Conservation (phyloP, 2,113 vertebrate genomes). For the Epinephelus cyanopodus region DNA sequence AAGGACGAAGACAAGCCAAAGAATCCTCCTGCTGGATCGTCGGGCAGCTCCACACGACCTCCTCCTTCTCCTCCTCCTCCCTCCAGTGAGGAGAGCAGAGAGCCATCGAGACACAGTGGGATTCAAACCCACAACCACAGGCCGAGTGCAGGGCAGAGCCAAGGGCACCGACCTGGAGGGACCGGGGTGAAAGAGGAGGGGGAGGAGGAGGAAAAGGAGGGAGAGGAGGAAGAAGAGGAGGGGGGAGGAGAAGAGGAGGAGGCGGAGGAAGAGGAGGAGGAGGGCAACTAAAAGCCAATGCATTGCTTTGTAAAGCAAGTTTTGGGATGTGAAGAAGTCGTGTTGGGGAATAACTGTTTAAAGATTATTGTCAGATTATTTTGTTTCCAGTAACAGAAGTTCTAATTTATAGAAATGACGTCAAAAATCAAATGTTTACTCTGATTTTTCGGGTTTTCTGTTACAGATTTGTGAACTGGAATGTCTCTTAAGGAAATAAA, state of each 20-base stretch:
- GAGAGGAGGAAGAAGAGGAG: fast-evolving
- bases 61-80: neutral
- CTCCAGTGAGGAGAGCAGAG: conserved; percentile 66
- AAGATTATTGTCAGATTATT: neutral
- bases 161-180: neutral
- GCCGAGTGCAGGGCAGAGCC: conserved; percentile 10
- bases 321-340: neutral
- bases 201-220: neutral
- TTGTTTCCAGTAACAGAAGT: neutral
- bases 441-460: neutral
- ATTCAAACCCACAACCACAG: conserved; percentile 45
- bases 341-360: neutral
- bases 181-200: neutral
- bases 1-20: neutral
- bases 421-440: neutral
- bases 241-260: neutral
- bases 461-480: neutral
- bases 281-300: neutral
- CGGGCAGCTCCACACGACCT: neutral
- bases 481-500: neutral
- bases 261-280: fast-evolving
- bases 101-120: neutral
- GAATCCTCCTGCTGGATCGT: neutral
- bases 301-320: neutral
- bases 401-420: neutral